Conservation (phyloP, 1,140 invertebrate species). For the Drosophila asahinai region DNA sequence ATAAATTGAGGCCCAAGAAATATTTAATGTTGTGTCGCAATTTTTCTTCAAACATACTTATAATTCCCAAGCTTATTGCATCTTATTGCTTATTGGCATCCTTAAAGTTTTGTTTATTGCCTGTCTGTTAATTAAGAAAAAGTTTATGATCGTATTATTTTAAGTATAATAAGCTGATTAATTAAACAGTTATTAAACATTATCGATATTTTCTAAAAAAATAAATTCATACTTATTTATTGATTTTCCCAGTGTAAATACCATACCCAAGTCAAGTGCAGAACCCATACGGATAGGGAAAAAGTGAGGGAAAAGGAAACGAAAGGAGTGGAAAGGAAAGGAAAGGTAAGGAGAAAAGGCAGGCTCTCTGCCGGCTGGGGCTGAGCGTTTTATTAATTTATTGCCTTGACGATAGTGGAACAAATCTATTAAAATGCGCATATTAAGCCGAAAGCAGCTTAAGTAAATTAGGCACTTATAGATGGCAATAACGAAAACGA, state of each 20-base stretch:
- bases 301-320: constrained; percentile 5
- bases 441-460: constrained; percentile 82
- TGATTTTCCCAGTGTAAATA: constrained; percentile 3
- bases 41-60: too few species aligned
- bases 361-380: constrained; percentile 26
- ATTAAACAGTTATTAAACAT: too few species aligned
- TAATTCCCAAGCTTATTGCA: too few species aligned
- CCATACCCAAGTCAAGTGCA: constrained; percentile 44
- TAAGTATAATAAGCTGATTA: too few species aligned
- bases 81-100: too few species aligned
- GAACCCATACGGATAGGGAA: constrained; percentile 14
- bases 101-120: too few species aligned
- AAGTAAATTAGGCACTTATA: constrained; percentile 83
- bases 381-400: constrained; percentile 78
- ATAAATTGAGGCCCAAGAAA: too few species aligned
- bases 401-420: constrained; percentile 84
- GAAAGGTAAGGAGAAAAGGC: constrained; percentile 17
- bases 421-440: constrained; percentile 84
- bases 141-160: too few species aligned
- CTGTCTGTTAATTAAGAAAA: too few species aligned
- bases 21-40: too few species aligned
- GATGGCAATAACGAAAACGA: constrained; percentile 49
- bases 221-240: too few species aligned
- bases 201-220: too few species aligned
- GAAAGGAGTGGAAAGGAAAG: constrained; percentile 20